Conservation (phyloP, 2,113 vertebrate species). For the Ahaetulla prasina region DNA sequence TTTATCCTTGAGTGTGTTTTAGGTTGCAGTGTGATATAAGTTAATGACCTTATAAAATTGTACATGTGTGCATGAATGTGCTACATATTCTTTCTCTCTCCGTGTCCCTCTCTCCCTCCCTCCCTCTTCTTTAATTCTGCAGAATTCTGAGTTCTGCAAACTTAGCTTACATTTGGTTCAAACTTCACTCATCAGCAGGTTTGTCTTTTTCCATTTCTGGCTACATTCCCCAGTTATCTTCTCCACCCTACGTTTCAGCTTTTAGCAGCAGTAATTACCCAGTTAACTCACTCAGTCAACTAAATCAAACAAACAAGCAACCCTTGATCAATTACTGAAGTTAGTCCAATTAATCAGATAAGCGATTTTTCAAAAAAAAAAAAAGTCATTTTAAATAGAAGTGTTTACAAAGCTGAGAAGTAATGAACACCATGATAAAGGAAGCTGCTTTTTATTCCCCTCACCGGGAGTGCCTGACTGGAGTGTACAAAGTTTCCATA, state of each 20-base stretch:
- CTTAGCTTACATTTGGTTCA: background rate
- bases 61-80: background rate
- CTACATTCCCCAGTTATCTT: background rate
- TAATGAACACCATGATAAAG: background rate
- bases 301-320: background rate
- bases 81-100: background rate
- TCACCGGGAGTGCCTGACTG: background rate
- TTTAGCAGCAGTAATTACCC: background rate
- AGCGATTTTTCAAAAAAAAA: background rate
- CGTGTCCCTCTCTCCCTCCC: accelerated
- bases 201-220: background rate
- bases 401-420: background rate
- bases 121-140: background rate
- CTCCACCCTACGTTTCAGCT: background rate
- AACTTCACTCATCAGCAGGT: background rate
- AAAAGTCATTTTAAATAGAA: background rate
- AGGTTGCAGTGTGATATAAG: background rate
- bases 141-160: background rate
- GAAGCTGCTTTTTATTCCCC: background rate
- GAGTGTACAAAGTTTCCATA: background rate
- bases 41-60: background rate
- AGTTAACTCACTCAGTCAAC: background rate
- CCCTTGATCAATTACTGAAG: background rate
- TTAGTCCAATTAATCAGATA: background rate
- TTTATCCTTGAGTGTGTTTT: background rate